phyloP scores from a whole-genome alignment of 2,888 invertebrate species.

The Athrips mouffetella region DNA sequence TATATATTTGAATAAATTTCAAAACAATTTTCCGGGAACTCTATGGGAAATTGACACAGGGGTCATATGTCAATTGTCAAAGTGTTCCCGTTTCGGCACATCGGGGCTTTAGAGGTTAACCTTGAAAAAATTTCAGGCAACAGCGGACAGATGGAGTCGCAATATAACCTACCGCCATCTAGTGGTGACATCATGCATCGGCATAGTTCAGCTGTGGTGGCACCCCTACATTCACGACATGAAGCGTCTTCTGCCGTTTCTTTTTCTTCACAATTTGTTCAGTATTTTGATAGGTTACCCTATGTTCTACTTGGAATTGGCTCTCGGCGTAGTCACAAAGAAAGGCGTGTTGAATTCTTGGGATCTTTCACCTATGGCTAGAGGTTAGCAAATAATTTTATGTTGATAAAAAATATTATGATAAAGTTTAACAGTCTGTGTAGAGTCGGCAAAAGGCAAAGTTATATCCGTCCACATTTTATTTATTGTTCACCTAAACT shows the following conservation, averaged over 20 bases:
- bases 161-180: constrained; percentile 66
- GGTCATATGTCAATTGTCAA: too few relatives aligned
- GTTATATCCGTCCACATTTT: too few relatives aligned
- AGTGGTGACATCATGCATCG: constrained; percentile 58
- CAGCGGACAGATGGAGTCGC: constrained; percentile 65
- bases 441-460: too few relatives aligned
- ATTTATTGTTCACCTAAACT: too few relatives aligned
- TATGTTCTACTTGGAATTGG: constrained; percentile 61
- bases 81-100: too few relatives aligned
- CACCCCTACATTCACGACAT: constrained; percentile 63
- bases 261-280: constrained; percentile 63
- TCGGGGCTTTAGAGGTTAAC: not conserved
- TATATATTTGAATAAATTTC: too few relatives aligned
- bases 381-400: constrained; percentile 60
- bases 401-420: too few relatives aligned
- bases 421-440: too few relatives aligned
- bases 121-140: constrained; percentile 43
- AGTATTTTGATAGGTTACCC: constrained; percentile 63
- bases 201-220: constrained; percentile 66
- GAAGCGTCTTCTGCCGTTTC: constrained; percentile 52
- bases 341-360: constrained; percentile 64
- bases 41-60: too few relatives aligned
- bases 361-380: constrained; percentile 62
- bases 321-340: constrained; percentile 61
- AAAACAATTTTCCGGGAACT: too few relatives aligned